Percentiles rank a stretch among this genome's conserved stretches.
Conservation (phyloP, 2,888 invertebrate genomes). For the Cataglyphis livida region DNA sequence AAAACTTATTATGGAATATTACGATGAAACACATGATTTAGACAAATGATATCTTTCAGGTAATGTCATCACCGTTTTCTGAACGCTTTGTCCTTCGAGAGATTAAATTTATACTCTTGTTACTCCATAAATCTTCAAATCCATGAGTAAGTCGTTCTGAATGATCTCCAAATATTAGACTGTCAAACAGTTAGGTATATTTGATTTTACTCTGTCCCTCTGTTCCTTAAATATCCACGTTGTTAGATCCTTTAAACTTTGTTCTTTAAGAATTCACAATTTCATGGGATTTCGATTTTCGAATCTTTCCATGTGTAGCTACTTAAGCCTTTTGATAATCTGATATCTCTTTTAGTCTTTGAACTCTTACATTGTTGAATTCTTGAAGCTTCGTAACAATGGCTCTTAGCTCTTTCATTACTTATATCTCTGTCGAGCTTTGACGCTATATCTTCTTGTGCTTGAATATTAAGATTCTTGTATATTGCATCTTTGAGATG, state of each 20-base stretch:
- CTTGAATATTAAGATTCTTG: constrained; percentile 10
- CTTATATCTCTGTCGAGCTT: constrained; percentile 13
- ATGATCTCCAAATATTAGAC: constrained; percentile 5
- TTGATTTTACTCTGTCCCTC: background rate
- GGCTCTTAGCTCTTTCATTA: constrained; percentile 7
- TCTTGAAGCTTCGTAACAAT: constrained; percentile 18
- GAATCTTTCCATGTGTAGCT: constrained; percentile 13
- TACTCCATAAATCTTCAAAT: background rate
- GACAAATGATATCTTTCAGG: constrained; percentile 18
- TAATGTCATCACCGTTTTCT: background rate
- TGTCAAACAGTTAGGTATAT: background rate
- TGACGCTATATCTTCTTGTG: background rate
- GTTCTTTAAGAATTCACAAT: background rate
- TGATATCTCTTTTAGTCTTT: background rate
- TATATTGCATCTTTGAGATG: constrained; percentile 8
- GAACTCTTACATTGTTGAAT: constrained; percentile 2
- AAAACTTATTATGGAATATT: constrained; percentile 30
- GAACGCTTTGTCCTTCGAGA: constrained; percentile 4
- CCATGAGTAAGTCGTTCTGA: background rate
- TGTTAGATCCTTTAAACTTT: background rate
- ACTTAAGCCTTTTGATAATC: background rate
- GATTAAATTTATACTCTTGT: constrained; percentile 18
- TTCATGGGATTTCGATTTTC: constrained; percentile 19
- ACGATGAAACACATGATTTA: constrained; percentile 25
- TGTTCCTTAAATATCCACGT: background rate